These are phyloP conservation scores for Stercorarius parasiticus DNA, from an alignment of 2,113 vertebrate genomes.

Conservation along the genomic window DNA sequence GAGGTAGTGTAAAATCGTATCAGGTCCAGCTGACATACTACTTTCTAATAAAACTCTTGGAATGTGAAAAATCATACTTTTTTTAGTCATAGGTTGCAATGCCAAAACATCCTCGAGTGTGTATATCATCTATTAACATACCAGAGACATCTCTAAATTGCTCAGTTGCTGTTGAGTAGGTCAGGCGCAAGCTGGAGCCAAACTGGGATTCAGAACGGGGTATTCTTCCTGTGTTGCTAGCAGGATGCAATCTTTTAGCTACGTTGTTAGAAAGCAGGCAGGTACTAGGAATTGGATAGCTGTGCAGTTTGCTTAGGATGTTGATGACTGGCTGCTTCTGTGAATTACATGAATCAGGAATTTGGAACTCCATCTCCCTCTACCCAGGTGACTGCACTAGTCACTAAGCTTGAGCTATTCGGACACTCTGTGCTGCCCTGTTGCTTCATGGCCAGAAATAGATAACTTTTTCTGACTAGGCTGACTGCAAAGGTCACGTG, in stretches of 20 bases:
- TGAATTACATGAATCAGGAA: neutral
- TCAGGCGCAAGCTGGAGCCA: rapidly evolving
- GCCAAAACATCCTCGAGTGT: neutral
- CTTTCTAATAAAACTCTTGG: neutral
- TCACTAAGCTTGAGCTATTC: neutral
- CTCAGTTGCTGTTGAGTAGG: neutral
- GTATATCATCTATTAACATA: neutral
- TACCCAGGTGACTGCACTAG: neutral
- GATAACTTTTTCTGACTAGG: constrained; percentile 18
- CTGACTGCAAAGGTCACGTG: neutral
- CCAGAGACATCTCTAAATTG: neutral
- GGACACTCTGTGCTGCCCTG: neutral
- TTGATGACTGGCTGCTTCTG: neutral
- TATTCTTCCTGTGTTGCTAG: neutral
- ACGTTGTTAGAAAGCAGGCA: neutral
- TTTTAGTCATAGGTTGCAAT: neutral
- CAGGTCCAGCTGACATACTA: neutral
- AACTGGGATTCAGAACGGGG: neutral
- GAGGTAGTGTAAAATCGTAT: neutral
- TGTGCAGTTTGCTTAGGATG: neutral
- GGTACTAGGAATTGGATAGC: neutral
- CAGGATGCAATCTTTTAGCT: neutral
- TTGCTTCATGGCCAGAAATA: constrained; percentile 44
- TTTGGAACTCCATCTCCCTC: neutral
- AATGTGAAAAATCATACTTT: neutral